These are phyloP conservation scores for Phrynocephalus guinanensis DNA, from an alignment of 2,797 vertebrate species.

Conservation along the genomic window DNA sequence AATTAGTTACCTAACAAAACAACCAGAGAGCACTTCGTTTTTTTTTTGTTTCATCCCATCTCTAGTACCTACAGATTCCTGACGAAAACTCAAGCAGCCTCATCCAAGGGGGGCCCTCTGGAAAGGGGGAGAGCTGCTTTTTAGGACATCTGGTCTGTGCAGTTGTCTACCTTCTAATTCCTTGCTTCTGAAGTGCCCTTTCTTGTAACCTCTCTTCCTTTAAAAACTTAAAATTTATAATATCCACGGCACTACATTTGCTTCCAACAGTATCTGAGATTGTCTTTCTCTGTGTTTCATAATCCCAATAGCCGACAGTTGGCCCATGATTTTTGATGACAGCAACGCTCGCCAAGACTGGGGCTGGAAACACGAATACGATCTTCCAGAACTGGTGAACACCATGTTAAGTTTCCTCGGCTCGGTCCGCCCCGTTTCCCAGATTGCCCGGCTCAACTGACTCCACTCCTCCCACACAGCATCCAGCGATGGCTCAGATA, in stretches of 20 bases:
- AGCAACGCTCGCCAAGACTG: constrained; percentile 91
- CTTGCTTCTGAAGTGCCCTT: not conserved
- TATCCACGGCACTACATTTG: not conserved
- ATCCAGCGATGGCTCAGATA: constrained; percentile 55
- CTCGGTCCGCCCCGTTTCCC: constrained; percentile 75
- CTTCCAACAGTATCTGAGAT: not conserved
- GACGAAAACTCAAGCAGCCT: too few species aligned
- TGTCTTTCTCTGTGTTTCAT: constrained; percentile 20
- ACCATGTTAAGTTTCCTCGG: constrained; percentile 89
- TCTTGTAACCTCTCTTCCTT: not conserved
- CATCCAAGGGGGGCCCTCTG: too few species aligned
- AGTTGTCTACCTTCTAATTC: not conserved
- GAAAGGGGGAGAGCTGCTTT: not conserved
- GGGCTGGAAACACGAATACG: constrained; percentile 96
- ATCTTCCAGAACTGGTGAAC: constrained; percentile 92
- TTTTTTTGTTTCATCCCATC: too few species aligned
- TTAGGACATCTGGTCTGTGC: not conserved
- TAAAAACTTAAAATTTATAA: not conserved
- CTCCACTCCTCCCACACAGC: constrained; percentile 24
- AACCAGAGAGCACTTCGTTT: too few species aligned
- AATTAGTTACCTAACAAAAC: too few species aligned
- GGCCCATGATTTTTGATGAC: constrained; percentile 97
- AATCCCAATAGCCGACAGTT: constrained; percentile 87
- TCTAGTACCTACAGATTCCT: not conserved
- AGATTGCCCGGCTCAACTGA: constrained; percentile 87